Conservation (phyloP, 2,113 vertebrate genomes). For the Haemorhous mexicanus region DNA sequence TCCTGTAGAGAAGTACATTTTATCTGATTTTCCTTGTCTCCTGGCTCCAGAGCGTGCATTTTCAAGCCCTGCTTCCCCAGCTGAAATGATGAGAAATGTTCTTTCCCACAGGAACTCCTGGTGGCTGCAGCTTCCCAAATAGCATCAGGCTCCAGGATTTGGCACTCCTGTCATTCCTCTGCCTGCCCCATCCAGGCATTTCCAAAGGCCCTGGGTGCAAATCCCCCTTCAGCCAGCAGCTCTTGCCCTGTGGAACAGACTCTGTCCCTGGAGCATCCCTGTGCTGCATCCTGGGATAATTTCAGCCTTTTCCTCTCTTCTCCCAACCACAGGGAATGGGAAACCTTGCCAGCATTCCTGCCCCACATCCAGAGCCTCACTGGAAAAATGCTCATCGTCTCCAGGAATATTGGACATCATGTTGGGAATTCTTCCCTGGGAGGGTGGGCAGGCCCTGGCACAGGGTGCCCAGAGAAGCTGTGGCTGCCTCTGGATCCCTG, state of each 20-base stretch:
- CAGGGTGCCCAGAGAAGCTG: neutral
- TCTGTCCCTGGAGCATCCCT: neutral
- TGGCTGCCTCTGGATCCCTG: neutral
- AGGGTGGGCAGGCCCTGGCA: neutral
- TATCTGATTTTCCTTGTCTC: neutral
- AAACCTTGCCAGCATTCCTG: neutral
- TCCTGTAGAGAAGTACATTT: neutral
- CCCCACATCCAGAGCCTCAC: rapidly evolving
- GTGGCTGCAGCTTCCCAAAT: neutral
- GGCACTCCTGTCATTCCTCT: neutral
- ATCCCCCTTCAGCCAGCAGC: neutral
- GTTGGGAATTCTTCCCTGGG: neutral
- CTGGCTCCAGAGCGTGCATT: neutral
- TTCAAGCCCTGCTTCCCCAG: neutral
- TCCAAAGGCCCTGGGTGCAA: neutral
- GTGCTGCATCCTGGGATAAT: neutral
- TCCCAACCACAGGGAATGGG: neutral
- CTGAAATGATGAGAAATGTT: neutral
- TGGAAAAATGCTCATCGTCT: neutral
- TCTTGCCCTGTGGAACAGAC: neutral
- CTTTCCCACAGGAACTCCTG: neutral
- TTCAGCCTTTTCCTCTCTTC: neutral
- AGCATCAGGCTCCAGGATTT: neutral
- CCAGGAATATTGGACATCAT: rapidly evolving
- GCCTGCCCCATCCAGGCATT: neutral